Base-by-base conservation (phyloP, 2,888 invertebrate genomes). In the Petrolisthes manimaculis region DNA sequence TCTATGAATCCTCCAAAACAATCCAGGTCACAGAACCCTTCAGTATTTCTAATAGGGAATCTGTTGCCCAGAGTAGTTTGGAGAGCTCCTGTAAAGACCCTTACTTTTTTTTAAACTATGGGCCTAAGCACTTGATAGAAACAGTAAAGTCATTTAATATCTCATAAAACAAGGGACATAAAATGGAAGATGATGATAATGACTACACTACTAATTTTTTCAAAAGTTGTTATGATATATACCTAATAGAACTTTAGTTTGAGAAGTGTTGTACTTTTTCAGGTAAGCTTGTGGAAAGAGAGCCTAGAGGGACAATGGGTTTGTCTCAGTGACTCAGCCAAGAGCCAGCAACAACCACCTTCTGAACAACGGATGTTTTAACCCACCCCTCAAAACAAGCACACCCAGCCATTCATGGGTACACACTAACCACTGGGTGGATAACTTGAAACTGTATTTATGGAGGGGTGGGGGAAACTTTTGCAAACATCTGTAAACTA, bases 221-320 rank as follows among this genome's bases (percentile, higher is more conserved):
- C 18, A 37, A 78, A 51, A 78, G 9, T 78, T 14, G 51, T 14
- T 56, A 56, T 4, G 12, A 69, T 53, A 86, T 1, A 55, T 9
- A 81, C 4, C 9, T 79, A 21, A 69, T 84, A 69, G n/a, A 5
- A 18, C 71, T n/a, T n/a, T 71, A 51, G 3, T 79, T 5, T 84
- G 51, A 78, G 0, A 51, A 37, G 8, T 78, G 24, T 0, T 37
- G 37, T 97, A 97, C 96, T 95, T 85, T 84, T 91, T 21, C 91
- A 94, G 94, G 94, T 94, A 67, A 94, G 93, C 88, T 92, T 94
- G 85, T 99, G 98, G 98, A 96, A 97, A 92, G 98, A 98, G 93
- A 97, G 96, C 92, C 94, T 96, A 18, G 98, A 98, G 92, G 97
- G 97, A 55, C 96, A 97, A 93, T 98, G 98, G 97, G 95, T 95